Evolutionary conservation across 2,888 invertebrate genomes (phyloP), one percentile per base, ranked within the genome.

Genomic region (Apamea sordens): DNA sequence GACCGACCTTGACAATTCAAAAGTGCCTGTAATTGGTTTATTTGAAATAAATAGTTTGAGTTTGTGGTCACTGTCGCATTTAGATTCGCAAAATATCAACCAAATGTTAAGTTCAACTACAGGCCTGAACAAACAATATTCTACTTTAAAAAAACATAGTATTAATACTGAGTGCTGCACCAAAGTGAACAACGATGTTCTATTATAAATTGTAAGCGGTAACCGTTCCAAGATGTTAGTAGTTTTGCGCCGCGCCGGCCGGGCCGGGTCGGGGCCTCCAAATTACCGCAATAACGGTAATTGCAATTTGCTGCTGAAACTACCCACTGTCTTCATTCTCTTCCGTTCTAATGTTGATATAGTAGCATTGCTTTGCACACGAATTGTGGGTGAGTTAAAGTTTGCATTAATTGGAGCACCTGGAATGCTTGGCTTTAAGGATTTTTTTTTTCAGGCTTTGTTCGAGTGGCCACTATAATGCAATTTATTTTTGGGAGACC

Each of bases 221-320:
- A 89, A 90, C 88, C 82, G 88, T 92, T 92, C 90, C 86, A 90
- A 91, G 89, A 89, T 80, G 88, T 76, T 86, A 83, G 89, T 86
- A 81, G 85, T 83, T 78, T 83, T 81, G 78, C 79, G 69, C 80
- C 76, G 82, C 76, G 88, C 77, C 81, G 85, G 79, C 79, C 79
- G 86, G 86, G 86, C 84, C 83, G 44, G 47, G 76, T 83, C 87
- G 86, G 89, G 89, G 91, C 92, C 91, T 90, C 93, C 91, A 95
- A 95, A 95, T 95, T 94, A 94, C 95, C 92, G 94, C 94, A 93
- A 95, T 95, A 95, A 95, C 93, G 92, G 94, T 95, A 95, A 96
- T 96, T 95, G 95, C 95, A 94, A 95, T 95, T 95, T 94, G 93
- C 94, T 91, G 90, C 91, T 92, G 93, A 93, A 94, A 95, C 94